Base-by-base conservation (phyloP, 2,113 vertebrate genomes). In the Muscicapa adusta region DNA sequence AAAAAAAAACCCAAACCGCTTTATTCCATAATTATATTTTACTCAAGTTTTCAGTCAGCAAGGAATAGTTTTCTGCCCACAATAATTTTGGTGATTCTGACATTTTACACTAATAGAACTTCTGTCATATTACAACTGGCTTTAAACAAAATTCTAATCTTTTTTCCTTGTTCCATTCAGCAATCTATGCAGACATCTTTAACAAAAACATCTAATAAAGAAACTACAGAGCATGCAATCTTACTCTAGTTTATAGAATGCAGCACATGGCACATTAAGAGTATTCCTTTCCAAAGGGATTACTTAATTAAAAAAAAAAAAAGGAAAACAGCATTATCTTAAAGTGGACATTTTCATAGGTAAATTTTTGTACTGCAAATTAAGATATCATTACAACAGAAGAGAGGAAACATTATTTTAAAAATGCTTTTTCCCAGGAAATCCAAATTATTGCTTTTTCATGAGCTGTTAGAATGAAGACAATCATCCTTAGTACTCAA, bases 201-300 rank as follows among this genome's bases (percentile, higher is more conserved):
- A 94, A 70, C 15, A 95, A 85, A 96, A 92, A 60, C 29, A 77
- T 74, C 61, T 82, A 94, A 60, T 47, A 92, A 88, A 78, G 68
- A 74, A 65, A 91, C 71, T 93, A 96, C 62, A 91, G 48, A 93
- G 62, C 96, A 95, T 94, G 88, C 93, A 91, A 72, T 60, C 36
- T 95, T 89, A 77, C 9, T 85, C 36, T 91, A 80, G 26, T 68
- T 92, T 67, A 85, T 2, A 91, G n/a, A 76, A 68, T 65, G 29
- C 53, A 92, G 73, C 40, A 92, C 72, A 71, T 73, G 65, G 91
- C 73, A 92, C 60, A n/a, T 58, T 18, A 50, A 50, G 50, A 67
- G 50, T 71, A 76, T 34, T 83, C 38, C 36, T 88, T 85, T 92
- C 31, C 70, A 76, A 83, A 77, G 15, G 25, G 65, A 56, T 40